Evolutionary conservation across 2,888 invertebrate genomes (phyloP), one percentile per base, ranked within the genome.

Genomic region (Xestia sexstrigata): DNA sequence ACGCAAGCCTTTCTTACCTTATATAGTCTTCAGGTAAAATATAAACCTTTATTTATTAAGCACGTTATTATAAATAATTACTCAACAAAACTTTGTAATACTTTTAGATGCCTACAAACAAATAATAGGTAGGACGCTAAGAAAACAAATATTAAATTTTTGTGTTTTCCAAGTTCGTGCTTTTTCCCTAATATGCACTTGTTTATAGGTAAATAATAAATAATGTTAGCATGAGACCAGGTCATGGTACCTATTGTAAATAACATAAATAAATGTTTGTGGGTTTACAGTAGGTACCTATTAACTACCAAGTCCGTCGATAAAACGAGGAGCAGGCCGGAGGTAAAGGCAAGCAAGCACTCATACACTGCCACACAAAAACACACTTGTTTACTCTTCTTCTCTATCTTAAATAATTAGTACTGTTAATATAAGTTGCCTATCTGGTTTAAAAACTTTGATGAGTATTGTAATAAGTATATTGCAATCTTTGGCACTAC

Each of bases 151-250:
- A 70, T 45, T 66, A 42, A 70, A 66, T 62, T 42, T 70, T 65
- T 17, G 71, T 81, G 26, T 81, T 84, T 84, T 69, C 68, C 77
- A 77, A 63, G 71, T 77, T 45, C 7, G 62, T 60, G 52, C 1
- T 67, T 84, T 74, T 72, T 66, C 52, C 74, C 62, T 63, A 69
- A 72, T 77, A 62, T 66, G 69, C 60, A 55, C 20, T 74, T 79
- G 62, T 72, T 70, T 81, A 47, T 49, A 69, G 47, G 60, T 62
- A 69, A 84, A 80, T 69, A 69, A 78, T 70, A 70, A 49, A 58
- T 60, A 66, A 49, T 58, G 49, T 65, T 58, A 20, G 45, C 62
- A 49, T 77, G 62, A 42, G 42, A 15, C 26, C 20, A 58, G 35
- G 49, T 42, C 55, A 52, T 82, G 49, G 15, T 76, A 63, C 82